Evolutionary conservation across 2,888 invertebrate species (phyloP), one percentile per base, ranked within the genome.

Genomic region (Nomada flava): DNA sequence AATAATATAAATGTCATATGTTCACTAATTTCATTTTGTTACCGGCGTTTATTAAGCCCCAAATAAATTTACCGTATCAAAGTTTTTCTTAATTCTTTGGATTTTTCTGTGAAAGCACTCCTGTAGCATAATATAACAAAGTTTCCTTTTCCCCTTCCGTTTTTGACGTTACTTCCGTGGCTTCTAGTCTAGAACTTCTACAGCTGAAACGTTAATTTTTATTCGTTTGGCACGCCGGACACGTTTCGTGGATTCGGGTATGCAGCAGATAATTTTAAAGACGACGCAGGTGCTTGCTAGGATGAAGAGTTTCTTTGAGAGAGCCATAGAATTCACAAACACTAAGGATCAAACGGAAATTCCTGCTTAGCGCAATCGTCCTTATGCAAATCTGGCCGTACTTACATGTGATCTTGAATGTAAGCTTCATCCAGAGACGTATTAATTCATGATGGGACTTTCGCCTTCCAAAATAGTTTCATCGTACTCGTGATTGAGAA

Each of bases 321-420:
- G 82, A 75, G 70, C 79, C 78, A 77, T 82, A 80, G 87, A 86
- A 87, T 87, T 78, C 76, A 79, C 80, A 87, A 88, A 87, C 83
- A 87, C 79, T 75, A 23, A 60, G 80, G 88, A 87, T 88, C 85
- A 88, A 87, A 87, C 86, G 85, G 83, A 87, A 83, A 83, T 86
- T 86, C 78, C 67, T 71, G 74, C 83, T 79, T 79, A 76, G 70
- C 72, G 76, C 62, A 79, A 86, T 85, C 77, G 79, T 75, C 80
- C 75, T 81, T 79, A 81, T 83, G 86, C 80, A 86, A 86, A 86
- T 86, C 86, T 85, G 57, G 2, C 18, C 36, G 18, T 65, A 80
- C 77, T 81, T 81, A 71, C 67, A 67, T 53, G 67, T 67, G 59
- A 68, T 73, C 62, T 67, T 77, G 23, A 59, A 60, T 70, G 69